Evolutionary conservation across 2,888 invertebrate genomes (phyloP).

Genomic region (Leptodirus hochenwartii): DNA sequence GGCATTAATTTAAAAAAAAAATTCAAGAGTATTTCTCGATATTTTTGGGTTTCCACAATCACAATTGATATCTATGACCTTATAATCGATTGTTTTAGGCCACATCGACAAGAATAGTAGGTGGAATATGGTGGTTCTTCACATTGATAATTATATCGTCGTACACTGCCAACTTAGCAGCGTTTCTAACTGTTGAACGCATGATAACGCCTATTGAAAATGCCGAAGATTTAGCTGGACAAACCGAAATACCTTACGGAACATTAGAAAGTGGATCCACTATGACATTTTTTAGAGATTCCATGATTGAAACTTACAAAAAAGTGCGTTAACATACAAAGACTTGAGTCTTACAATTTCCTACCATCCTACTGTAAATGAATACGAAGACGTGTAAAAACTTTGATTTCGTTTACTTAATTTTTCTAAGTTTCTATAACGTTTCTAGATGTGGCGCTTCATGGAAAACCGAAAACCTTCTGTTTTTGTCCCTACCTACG

Average conservation of each 20-base stretch:
- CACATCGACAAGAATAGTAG: slow-evolving; percentile 85
- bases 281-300: slow-evolving; percentile 92
- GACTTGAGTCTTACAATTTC: no score
- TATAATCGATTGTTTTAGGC: slow-evolving; percentile 49
- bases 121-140: slow-evolving; percentile 99
- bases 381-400: no score
- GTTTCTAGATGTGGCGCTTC: slow-evolving; percentile 93
- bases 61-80: no score
- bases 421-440: no score
- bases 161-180: slow-evolving; percentile 95
- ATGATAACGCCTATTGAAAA: slow-evolving; percentile 92
- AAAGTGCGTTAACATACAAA: no score
- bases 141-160: slow-evolving; percentile 96
- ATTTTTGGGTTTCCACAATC: no score
- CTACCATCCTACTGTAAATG: no score
- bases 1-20: no score
- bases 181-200: slow-evolving; percentile 92
- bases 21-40: no score
- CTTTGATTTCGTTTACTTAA: no score
- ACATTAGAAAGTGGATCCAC: slow-evolving; percentile 88
- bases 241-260: slow-evolving; percentile 85
- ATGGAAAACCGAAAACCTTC: slow-evolving; percentile 70
- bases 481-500: slow-evolving; percentile 76
- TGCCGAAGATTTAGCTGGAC: slow-evolving; percentile 87
- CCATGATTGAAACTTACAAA: slow-evolving; percentile 77